phyloP scores from a whole-genome alignment of 1,140 invertebrate species.

The Bombus fervidus region DNA sequence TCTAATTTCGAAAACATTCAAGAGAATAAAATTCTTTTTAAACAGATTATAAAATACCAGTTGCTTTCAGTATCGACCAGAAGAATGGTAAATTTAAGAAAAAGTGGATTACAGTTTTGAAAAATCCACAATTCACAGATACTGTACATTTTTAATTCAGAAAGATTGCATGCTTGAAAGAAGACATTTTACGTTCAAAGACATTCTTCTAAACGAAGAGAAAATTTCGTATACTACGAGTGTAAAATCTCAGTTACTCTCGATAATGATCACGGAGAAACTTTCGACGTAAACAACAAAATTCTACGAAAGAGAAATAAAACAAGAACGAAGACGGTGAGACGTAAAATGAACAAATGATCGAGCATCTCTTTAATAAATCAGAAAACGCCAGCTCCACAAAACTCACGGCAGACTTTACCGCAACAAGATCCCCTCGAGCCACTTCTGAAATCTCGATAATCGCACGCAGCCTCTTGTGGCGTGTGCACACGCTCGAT shows the following conservation, averaged over 20 bases:
- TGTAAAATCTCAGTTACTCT: background rate
- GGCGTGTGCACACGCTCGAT: conserved; percentile 7
- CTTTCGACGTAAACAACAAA: background rate
- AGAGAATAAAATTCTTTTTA: no score
- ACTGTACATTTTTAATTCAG: no score
- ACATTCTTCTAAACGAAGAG: no score
- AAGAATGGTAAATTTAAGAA: no score
- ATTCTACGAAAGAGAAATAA: background rate
- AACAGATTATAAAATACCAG: no score
- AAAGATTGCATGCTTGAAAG: background rate
- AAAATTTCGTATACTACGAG: background rate
- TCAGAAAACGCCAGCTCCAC: background rate
- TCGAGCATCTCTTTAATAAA: background rate
- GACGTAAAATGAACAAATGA: background rate
- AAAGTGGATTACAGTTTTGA: no score
- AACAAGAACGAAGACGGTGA: background rate
- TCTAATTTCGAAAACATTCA: no score
- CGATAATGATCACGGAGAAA: background rate
- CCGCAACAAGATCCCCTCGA: background rate
- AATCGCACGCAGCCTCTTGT: background rate
- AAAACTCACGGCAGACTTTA: background rate
- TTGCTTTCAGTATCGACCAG: no score
- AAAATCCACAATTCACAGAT: no score
- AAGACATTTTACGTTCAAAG: background rate
- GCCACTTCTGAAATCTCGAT: conserved; percentile 24